Percentiles rank a stretch among this genome's conserved stretches.
Evolutionary conservation across 2,113 vertebrate species (phyloP).

Genomic region (Ophiodon elongatus): DNA sequence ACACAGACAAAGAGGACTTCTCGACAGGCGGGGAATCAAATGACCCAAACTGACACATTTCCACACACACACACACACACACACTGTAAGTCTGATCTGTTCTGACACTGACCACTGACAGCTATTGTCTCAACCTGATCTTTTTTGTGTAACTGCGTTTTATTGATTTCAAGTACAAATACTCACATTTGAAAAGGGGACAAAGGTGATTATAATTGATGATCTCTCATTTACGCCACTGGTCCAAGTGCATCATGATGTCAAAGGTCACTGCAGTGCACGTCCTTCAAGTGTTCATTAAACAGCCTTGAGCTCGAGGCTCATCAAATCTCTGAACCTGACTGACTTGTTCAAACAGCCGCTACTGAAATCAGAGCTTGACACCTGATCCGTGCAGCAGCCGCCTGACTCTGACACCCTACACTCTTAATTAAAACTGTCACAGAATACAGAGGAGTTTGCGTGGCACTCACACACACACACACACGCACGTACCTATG

Average conservation of each 20-base stretch:
- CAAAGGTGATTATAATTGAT: not conserved
- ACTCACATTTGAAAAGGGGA: not conserved
- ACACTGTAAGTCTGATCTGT: slow-evolving; percentile 12
- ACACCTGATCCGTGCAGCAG: slow-evolving; percentile 62
- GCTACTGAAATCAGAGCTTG: slow-evolving; percentile 74
- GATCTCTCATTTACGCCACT: not conserved
- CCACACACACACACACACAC: slow-evolving; percentile 15
- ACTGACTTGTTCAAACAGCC: slow-evolving; percentile 48
- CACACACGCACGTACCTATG: not conserved
- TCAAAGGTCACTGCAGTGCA: not conserved
- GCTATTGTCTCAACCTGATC: not conserved
- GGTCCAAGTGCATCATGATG: not conserved
- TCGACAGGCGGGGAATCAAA: slow-evolving; percentile 32
- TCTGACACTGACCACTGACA: slow-evolving; percentile 16
- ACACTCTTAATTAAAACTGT: slow-evolving; percentile 79
- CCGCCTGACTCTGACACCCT: slow-evolving; percentile 59
- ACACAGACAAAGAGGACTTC: slow-evolving; percentile 42
- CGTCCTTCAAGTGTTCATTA: not conserved
- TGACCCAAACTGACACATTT: slow-evolving; percentile 41
- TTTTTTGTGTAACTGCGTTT: not conserved
- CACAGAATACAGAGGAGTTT: slow-evolving; percentile 62
- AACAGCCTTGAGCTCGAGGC: not conserved
- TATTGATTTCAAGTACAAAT: not conserved
- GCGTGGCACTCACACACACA: not conserved
- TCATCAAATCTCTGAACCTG: slow-evolving; percentile 65